Evolutionary conservation across 2,888 invertebrate species (phyloP), one percentile per base, ranked within the genome.

Genomic region (Callinectes sapidus): DNA sequence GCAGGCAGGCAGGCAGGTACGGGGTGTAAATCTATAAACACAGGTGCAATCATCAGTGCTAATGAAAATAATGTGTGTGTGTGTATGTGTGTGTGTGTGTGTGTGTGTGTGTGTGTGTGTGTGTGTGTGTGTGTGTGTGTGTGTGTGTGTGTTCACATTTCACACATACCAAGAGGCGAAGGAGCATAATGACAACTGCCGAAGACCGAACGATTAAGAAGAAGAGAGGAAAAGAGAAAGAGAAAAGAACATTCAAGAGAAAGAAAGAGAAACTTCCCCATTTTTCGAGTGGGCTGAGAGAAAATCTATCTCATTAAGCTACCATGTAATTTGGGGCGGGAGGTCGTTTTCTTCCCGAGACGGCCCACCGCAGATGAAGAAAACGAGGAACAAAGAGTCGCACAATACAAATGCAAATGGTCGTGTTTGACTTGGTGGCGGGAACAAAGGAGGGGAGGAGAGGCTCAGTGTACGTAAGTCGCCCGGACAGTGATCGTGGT

Each of bases 361-460:
- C 90, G 90, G 90, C 89, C 92, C 55, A 61, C 86, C 85, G 42
- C 92, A 92, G 92, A 86, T 61, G 89, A 90, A 92, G 92, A 85
- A 89, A 90, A 86, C 81, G 35, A 35, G 54, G 89, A 86, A 90
- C 89, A 89, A 92, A 89, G 16, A 85, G 23, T 32, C 42, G 28
- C 35, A 89, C 89, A 92, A 90, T 92, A 90, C 92, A 92, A 90
- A 92, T 92, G 92, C 92, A 89, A 92, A 92, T 92, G 92, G 89
- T 89, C 89, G 23, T 92, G 81, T 92, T 89, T 92, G 86, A 90
- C 92, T 92, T 92, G 89, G 92, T 92, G 55, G 35, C 55, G 39
- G 23, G 39, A 89, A 92, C 92, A 92, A 92, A 92, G 71, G 71
- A 54, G 32, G 28, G 48, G 71, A 6, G 32, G 28, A 32, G 71